Base-by-base conservation (phyloP, 2,797 vertebrate genomes). In the Emydoidea blandingii region DNA sequence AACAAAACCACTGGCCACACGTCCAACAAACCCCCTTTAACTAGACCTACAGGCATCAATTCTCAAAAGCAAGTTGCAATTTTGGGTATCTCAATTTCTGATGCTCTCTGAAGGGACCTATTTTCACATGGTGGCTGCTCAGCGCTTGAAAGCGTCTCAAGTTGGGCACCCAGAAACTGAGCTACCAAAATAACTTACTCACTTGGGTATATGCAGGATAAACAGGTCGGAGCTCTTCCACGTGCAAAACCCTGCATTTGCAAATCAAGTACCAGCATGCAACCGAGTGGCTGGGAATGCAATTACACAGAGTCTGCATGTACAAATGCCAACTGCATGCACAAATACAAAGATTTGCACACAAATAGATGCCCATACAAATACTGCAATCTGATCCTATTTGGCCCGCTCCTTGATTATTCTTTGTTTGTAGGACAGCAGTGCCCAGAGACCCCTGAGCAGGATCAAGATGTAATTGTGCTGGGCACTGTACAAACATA, bases 1-100 rank as follows among this genome's bases (percentile, higher is more conserved):
- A 9, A 0, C 1, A 1, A 49, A 82, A 12, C 27, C 81, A 81
- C 81, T 74, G 62, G 52, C 54, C 44, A 47, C 18, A 41, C 25
- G 14, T 78, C 68, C 0, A 2, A 37, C 37, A 59, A 21, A 27
- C 29, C 54, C 57, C 76, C 57, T 37, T 56, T 81, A 79, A 62
- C 83, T 81, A 93, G 44, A 34, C 34, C n/a, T 19, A 34, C 54
- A 47, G 23, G 79, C 10, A 79, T 53, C 31, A 0, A 0, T 5
- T 56, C 37, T 47, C 57, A 68, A 89, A 56, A 72, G 15, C 16
- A 53, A 87, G 1, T 16, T 1, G 12, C 78, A 37, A 31, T 21
- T 49, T 14, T 23, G 29, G 65, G 29, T 29, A 68, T 2, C 31
- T 68, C 65, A 10, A 37, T 68, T 37, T n/a, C 34, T n/a, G 16